Evolutionary conservation across 2,888 invertebrate species (phyloP), one percentile per base, ranked within the genome.

Genomic region (Octonoba sinensis): DNA sequence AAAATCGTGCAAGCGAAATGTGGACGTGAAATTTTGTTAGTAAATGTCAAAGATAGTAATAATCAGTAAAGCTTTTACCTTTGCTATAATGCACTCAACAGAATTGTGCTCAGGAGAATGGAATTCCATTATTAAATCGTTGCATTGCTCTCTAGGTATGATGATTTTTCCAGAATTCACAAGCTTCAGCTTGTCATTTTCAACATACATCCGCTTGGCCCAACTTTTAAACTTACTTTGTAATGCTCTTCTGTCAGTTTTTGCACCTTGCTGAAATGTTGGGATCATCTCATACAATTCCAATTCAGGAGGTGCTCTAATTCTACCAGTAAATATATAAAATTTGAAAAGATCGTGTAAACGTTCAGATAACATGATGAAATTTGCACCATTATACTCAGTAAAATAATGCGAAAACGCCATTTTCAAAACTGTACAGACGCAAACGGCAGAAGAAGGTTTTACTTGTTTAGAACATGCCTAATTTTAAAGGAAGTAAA

Each of bases 211-310:
- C 44, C 79, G 36, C 15, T 66, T 74, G 6, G 83, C 72, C 83
- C 83, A 83, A 20, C 79, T 79, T 44, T 79, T 83, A 49, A 83
- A 83, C 49, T 83, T 83, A 20, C 75, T 79, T 64, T 83, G 83
- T 6, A 83, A 46, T 1, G 83, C 78, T 62, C 72, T 59, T 20
- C 83, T 47, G 46, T 83, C 67, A 15, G 71, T 74, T 75, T 71
- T 83, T 11, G 79, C 79, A 8, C 79, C 83, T 20, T 54, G 47
- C 47, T 79, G 83, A 66, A 83, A 83, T 13, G 83, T 79, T 8
- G 56, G 59, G 36, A 75, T 57, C 60, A 83, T 22, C 46, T 79
- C 79, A 8, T 3, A 18, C 46, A 83, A 57, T 36, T 83, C 66
- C 1, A 15, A 46, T 57, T 71, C 75, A 1, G 76, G 69, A 3